phyloP scores from a whole-genome alignment of 2,113 vertebrate species.

The Equus quagga region DNA sequence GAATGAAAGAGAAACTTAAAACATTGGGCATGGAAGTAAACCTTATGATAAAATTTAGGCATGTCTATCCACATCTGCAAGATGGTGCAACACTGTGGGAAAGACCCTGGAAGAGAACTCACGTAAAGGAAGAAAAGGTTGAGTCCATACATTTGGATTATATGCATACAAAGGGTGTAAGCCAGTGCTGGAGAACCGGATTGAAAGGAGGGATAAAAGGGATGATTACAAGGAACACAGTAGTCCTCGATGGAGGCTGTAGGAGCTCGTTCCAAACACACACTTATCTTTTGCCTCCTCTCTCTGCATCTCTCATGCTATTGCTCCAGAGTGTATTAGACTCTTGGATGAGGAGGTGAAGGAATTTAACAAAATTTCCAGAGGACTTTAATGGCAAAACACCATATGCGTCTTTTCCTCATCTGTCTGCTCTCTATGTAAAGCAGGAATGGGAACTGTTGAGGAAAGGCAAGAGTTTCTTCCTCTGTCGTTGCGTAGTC shows the following conservation, averaged over 20 bases:
- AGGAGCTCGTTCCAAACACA: fast-evolving
- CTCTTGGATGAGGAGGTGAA: neutral
- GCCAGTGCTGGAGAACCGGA: too few relatives aligned
- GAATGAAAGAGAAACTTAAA: neutral
- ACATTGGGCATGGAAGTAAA: neutral
- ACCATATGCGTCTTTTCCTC: neutral
- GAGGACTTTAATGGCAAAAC: too few relatives aligned
- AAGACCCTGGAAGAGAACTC: neutral
- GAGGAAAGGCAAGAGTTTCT: neutral
- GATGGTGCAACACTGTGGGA: neutral
- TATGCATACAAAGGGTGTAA: neutral
- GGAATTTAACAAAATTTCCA: neutral
- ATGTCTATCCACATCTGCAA: neutral
- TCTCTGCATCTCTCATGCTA: too few relatives aligned
- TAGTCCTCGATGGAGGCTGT: fast-evolving
- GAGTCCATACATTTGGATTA: fast-evolving
- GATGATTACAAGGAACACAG: neutral
- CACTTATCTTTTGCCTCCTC: fast-evolving
- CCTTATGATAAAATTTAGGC: fast-evolving
- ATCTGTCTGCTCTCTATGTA: neutral
- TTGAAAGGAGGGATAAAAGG: neutral
- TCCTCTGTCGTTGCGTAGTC: fast-evolving
- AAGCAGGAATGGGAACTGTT: fast-evolving
- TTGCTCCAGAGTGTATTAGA: too few relatives aligned
- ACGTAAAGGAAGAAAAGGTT: neutral